Percentiles rank a stretch among this genome's conserved stretches.
phyloP scores from a whole-genome alignment of 2,888 invertebrate genomes.

The Drosophila colorata region DNA sequence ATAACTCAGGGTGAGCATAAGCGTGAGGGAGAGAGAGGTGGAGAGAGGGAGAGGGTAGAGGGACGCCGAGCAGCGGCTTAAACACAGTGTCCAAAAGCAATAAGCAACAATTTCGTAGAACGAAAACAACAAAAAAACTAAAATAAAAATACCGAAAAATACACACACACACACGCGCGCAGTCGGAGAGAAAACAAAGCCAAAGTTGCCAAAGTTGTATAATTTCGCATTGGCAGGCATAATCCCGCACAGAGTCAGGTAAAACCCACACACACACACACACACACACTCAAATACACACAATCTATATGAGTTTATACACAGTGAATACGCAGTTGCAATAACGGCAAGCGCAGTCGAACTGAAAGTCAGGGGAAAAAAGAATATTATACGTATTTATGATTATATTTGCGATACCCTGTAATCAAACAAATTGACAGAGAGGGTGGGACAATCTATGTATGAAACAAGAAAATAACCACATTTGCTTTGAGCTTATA shows the following conservation, averaged over 20 bases:
- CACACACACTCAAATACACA: constrained; percentile 16
- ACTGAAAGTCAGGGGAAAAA: constrained; percentile 31
- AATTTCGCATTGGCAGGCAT: constrained; percentile 78
- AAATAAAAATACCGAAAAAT: constrained; percentile 23
- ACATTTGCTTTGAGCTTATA: too few relatives aligned
- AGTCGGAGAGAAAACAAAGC: constrained; percentile 41
- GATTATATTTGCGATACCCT: constrained; percentile 54
- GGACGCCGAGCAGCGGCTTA: constrained; percentile 43
- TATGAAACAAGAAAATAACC: too few relatives aligned
- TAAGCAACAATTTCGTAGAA: constrained; percentile 75
- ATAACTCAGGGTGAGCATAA: constrained; percentile 30
- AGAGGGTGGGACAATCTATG: background rate
- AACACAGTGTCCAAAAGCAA: constrained; percentile 66
- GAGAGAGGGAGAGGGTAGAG: background rate
- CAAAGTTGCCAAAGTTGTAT: constrained; percentile 72
- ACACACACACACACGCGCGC: background rate
- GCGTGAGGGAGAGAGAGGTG: background rate
- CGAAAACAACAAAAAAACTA: constrained; percentile 36
- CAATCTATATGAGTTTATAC: constrained; percentile 27
- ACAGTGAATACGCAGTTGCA: constrained; percentile 33
- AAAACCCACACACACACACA: constrained; percentile 57
- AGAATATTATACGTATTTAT: constrained; percentile 54
- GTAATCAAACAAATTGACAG: background rate
- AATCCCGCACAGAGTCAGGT: constrained; percentile 75
- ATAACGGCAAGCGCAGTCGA: constrained; percentile 35